Conservation (phyloP, 2,113 vertebrate genomes). For the Trematomus loennbergii region DNA sequence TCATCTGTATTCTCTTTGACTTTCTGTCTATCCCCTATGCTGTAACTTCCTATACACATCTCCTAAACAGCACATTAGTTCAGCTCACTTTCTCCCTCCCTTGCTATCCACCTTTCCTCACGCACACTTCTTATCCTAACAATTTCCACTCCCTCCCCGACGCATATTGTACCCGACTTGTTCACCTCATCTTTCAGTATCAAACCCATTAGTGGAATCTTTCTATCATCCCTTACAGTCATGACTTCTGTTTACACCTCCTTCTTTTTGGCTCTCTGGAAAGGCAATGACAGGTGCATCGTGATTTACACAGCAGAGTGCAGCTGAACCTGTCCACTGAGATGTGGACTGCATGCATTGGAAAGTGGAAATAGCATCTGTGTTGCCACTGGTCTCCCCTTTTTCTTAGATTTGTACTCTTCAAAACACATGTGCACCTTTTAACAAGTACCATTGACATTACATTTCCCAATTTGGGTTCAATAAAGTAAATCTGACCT, state of each 20-base stretch:
- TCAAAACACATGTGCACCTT: not conserved
- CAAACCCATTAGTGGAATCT: constrained; percentile 43
- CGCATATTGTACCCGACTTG: constrained; percentile 13
- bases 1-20: not conserved
- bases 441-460: too few relatives aligned
- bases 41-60: constrained; percentile 32
- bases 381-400: not conserved
- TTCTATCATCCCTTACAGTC: constrained; percentile 48
- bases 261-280: constrained; percentile 10
- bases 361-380: not conserved
- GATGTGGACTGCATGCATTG: not conserved
- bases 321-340: constrained; percentile 11
- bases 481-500: too few relatives aligned
- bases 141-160: constrained; percentile 33
- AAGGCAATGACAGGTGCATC: constrained; percentile 27
- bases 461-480: too few relatives aligned
- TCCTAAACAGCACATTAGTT: constrained; percentile 61
- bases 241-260: constrained; percentile 49
- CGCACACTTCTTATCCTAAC: constrained; percentile 42
- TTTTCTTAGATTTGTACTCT: too few relatives aligned
- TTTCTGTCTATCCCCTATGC: not conserved
- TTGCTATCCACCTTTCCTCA: constrained; percentile 42
- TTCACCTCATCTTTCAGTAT: constrained; percentile 64
- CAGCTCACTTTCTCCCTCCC: constrained; percentile 8
- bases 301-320: constrained; percentile 28